Base-by-base conservation (phyloP, 2,888 invertebrate species). In the Schizotus pectinicornis region DNA sequence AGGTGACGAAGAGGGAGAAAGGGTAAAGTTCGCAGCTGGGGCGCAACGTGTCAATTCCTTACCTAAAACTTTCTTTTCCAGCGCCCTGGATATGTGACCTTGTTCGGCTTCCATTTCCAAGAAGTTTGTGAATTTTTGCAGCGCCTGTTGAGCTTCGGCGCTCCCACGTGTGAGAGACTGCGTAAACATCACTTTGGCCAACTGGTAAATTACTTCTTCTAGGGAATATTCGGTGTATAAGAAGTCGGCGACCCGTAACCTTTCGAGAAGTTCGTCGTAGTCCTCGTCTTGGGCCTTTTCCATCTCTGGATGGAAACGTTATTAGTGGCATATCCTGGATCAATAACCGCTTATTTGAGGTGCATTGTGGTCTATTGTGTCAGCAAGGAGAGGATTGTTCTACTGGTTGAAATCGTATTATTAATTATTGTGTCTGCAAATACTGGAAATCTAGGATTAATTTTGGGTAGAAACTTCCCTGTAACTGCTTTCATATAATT, bases 41-140 rank as follows among this genome's bases (percentile, higher is more conserved):
- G 35, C 35, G 2, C 2, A 6, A 35, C 9, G 11, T n/a, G 11
- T 49, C 7, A 9, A 49, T n/a, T 13, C 69, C 78, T 70, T 77
- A 91, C 91, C 89, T 58, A 91, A 82, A 47, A 92, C 88, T 83
- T 89, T 90, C 80, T 90, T 90, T 78, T 91, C 89, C 65, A 91
- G 82, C 56, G 86, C 84, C 62, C 87, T 83, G 0, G 91, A 89
- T 63, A 92, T 89, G 66, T 87, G 85, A 14, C 90, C 91, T 64
- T 87, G 82, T 73, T 88, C 87, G 1, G 89, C 88, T 76, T 91
- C 90, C 3, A 84, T 81, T 73, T 91, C 89, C 52, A 91, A 77
- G 78, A 91, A 91, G 8, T 85, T 83, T 65, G 90, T 89, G 78
- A 92, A 86, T 65, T 89, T 87, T 71, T 89, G 87, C 45, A 91